Evolutionary conservation across 2,888 invertebrate genomes (phyloP).

Genomic region (Melangyna quadrimaculata): DNA sequence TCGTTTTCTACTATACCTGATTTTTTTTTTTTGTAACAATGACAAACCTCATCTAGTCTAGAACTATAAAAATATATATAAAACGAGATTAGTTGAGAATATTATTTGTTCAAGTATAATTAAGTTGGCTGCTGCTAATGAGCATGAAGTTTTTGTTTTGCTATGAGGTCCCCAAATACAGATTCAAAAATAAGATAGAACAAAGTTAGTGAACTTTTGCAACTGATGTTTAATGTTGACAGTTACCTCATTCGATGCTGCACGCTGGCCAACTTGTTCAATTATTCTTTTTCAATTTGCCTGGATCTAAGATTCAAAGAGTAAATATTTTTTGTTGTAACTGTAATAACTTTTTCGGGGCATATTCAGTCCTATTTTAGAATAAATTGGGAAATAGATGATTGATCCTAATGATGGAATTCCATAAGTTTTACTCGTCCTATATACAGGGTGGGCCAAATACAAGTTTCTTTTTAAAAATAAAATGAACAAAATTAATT

Average conservation of each 20-base stretch:
- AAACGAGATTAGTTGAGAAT: too few species aligned
- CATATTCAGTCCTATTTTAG: too few species aligned
- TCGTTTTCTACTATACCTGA: background rate
- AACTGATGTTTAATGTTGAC: background rate
- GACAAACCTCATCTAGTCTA: background rate
- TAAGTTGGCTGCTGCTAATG: background rate
- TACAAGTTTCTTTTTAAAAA: too few species aligned
- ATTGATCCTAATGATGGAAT: too few species aligned
- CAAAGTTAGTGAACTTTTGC: background rate
- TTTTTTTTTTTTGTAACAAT: background rate
- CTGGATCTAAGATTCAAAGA: background rate
- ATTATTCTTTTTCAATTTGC: background rate
- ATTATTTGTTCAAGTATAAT: background rate
- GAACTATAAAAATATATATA: too few species aligned
- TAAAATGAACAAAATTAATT: too few species aligned
- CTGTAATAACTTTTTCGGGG: too few species aligned
- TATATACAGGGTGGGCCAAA: too few species aligned
- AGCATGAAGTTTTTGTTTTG: background rate
- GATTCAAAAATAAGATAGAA: background rate
- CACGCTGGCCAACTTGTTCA: background rate
- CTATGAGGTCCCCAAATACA: background rate
- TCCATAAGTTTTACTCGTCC: too few species aligned
- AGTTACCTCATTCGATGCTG: background rate
- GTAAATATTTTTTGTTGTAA: background rate
- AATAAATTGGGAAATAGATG: too few species aligned